Base-by-base conservation (phyloP, 1,140 invertebrate species). In the Temnothorax curvispinosus region DNA sequence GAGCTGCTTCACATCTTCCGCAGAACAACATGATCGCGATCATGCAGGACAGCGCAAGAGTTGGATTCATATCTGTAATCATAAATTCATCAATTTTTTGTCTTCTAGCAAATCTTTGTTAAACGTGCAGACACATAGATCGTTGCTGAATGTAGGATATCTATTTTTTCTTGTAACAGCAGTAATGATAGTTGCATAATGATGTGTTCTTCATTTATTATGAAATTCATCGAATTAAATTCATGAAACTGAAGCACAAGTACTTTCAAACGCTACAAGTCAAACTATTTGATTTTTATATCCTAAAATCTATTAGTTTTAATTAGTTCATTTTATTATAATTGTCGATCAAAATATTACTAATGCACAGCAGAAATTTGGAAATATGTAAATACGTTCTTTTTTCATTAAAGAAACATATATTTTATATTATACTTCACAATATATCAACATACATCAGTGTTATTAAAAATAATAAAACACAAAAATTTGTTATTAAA, bases 1-100 rank as follows among this genome's bases (percentile, higher is more conserved):
- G 78, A 8, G 75, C 84, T 41, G 86, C 86, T 32, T 86, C 85
- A 64, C 87, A 90, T 67, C 86, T 86, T 84, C 76, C 90, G 27
- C 35, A 86, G 11, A 91, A 74, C 15, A 91, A 91, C 13, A 88
- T 60, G 35, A 88, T 15, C 21, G 81, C 58, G 65, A 91, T 87
- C 13, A 75, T 71, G 64, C 62, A 88, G 18, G 67, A 74, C 6
- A 92, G 18, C 5, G 54, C 65, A 21, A 86, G 64, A 13, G 58
- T 82, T 27, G 82, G 41, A 74, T 88, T 92, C 91, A 92, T 92
- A 21, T 87, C 88, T 87, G 47, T 15, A 82, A 88, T 38, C 18
- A 38, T 58, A 75, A 50, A 27, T 27, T 52, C 15, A 35, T 38
- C 7, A 69, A 74, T 60, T 75, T 58, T 74, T 44, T 2, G 4